Evolutionary conservation across 2,113 vertebrate genomes (phyloP).

Genomic region (Chionis minor): DNA sequence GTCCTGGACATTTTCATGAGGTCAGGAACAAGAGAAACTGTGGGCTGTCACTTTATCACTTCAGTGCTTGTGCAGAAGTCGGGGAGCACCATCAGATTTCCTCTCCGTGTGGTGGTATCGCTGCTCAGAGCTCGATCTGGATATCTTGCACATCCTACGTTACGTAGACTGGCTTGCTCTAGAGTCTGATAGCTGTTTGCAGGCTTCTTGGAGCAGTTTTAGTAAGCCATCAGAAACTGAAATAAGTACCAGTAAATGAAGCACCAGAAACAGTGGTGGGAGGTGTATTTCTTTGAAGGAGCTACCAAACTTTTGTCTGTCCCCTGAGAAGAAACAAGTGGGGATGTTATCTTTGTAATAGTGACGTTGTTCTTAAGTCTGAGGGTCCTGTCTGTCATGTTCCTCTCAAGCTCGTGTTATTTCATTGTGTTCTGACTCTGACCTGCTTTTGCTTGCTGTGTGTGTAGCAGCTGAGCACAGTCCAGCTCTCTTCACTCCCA

Average conservation of each 20-base stretch:
- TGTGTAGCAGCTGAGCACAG: not conserved
- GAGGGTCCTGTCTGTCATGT: accelerated
- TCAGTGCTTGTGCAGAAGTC: not conserved
- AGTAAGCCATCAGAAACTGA: not conserved
- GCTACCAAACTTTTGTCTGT: not conserved
- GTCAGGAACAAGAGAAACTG: not conserved
- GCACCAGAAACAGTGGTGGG: not conserved
- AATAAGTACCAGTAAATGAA: not conserved
- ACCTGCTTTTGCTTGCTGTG: not conserved
- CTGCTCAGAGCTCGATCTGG: not conserved
- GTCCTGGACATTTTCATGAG: not conserved
- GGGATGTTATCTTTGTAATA: not conserved
- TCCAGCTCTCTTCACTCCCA: not conserved
- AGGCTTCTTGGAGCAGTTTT: not conserved
- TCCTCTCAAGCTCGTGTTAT: not conserved
- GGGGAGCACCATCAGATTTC: not conserved
- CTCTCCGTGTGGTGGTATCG: not conserved
- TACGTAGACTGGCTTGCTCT: accelerated
- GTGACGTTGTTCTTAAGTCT: not conserved
- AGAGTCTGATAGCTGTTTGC: not conserved
- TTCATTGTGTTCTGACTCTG: not conserved
- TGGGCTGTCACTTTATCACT: not conserved
- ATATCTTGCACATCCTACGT: not conserved
- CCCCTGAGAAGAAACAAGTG: not conserved
- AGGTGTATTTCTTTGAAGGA: not conserved